These are phyloP conservation scores for Neria commutata DNA, from an alignment of 2,888 invertebrate genomes.

Conservation along the genomic window DNA sequence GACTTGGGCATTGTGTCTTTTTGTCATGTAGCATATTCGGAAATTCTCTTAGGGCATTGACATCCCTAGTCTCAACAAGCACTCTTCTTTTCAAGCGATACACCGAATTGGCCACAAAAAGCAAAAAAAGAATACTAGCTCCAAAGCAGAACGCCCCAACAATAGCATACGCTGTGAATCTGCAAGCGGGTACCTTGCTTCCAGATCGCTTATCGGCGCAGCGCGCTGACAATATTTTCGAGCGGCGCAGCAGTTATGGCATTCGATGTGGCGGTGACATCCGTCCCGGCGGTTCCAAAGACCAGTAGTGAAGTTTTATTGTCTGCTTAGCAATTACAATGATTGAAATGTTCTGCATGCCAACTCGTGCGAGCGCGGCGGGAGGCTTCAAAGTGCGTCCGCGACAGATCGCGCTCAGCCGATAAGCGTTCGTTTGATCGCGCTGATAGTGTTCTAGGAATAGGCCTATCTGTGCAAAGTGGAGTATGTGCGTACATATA, in stretches of 20 bases:
- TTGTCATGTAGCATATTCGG: no score
- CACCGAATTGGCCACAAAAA: background rate
- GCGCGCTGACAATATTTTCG: conserved; percentile 24
- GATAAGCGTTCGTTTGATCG: background rate
- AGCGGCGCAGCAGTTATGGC: conserved; percentile 17
- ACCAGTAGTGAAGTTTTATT: conserved; percentile 45
- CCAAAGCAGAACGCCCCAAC: background rate
- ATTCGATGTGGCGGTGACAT: background rate
- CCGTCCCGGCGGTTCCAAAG: conserved; percentile 37
- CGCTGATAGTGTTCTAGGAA: background rate
- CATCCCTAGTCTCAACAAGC: no score
- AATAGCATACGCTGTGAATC: conserved; percentile 8
- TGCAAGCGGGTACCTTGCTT: background rate
- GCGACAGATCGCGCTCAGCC: no score
- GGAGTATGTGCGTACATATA: background rate
- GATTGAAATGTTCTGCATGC: conserved; percentile 7
- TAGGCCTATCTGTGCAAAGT: background rate
- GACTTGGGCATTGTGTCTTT: no score
- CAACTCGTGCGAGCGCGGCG: background rate
- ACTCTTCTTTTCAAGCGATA: no score
- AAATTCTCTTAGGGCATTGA: no score
- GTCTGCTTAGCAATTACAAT: conserved; percentile 42
- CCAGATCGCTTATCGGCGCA: conserved; percentile 27
- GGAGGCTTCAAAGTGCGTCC: no score
- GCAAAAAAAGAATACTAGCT: background rate